Conservation (phyloP, 2,888 invertebrate genomes). For the Prosapia bicincta region DNA sequence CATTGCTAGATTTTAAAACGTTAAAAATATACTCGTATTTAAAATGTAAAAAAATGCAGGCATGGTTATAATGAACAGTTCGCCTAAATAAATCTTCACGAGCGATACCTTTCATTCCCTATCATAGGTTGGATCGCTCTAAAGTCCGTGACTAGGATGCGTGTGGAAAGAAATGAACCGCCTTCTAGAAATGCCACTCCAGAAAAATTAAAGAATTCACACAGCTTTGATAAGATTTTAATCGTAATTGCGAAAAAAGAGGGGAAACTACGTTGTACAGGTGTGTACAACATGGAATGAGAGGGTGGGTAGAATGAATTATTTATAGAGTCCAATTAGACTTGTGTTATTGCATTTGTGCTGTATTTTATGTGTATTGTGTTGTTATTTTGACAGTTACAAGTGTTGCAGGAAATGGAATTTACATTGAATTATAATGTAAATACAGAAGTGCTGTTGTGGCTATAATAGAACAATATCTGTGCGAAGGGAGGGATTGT, state of each 20-base stretch:
- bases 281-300: not conserved
- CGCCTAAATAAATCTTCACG: too few species aligned
- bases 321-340: not conserved
- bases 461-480: too few species aligned
- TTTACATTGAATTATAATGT: not conserved
- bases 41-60: too few species aligned
- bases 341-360: not conserved
- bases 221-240: not conserved
- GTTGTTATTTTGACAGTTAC: not conserved
- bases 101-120: too few species aligned
- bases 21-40: too few species aligned
- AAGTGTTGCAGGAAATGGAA: not conserved
- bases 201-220: constrained; percentile 2
- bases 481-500: too few species aligned
- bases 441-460: too few species aligned
- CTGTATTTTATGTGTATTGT: not conserved
- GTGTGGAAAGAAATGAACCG: not conserved
- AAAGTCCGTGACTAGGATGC: not conserved
- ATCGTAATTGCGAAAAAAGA: not conserved
- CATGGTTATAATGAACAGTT: too few species aligned
- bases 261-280: not conserved
- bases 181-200: not conserved
- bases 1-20: too few species aligned
- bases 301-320: not conserved
- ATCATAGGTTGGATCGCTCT: not conserved